phyloP scores from a whole-genome alignment of 2,888 invertebrate genomes.

The Abrostola triplasia region DNA sequence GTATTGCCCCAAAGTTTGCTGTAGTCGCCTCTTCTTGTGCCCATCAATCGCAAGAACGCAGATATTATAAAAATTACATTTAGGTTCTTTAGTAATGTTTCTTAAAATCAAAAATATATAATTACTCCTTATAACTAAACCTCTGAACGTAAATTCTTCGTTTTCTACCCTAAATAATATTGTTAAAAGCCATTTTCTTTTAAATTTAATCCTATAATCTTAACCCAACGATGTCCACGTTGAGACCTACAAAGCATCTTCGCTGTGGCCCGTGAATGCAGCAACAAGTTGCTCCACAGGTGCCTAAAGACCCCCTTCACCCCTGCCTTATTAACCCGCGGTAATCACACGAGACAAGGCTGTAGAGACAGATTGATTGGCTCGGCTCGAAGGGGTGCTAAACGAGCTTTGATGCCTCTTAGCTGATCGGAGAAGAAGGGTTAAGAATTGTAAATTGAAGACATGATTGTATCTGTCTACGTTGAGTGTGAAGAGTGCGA shows the following conservation, averaged over 20 bases:
- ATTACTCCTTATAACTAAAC: no score
- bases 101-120: no score
- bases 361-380: slow-evolving; percentile 71
- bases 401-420: slow-evolving; percentile 24
- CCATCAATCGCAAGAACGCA: no score
- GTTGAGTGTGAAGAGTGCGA: background rate
- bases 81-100: no score
- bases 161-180: no score
- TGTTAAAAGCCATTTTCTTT: no score
- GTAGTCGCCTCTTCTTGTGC: no score
- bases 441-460: slow-evolving; percentile 13
- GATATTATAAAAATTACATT: no score
- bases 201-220: no score
- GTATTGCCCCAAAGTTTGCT: no score
- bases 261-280: slow-evolving; percentile 16
- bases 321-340: slow-evolving; percentile 62
- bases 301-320: slow-evolving; percentile 52
- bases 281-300: slow-evolving; percentile 71
- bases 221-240: slow-evolving; percentile 2
- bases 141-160: no score
- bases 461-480: background rate
- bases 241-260: slow-evolving; percentile 21
- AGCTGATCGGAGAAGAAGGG: slow-evolving; percentile 18
- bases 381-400: slow-evolving; percentile 33
- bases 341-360: slow-evolving; percentile 76